Conservation (phyloP, 2,113 vertebrate species). For the Pavo muticus region DNA sequence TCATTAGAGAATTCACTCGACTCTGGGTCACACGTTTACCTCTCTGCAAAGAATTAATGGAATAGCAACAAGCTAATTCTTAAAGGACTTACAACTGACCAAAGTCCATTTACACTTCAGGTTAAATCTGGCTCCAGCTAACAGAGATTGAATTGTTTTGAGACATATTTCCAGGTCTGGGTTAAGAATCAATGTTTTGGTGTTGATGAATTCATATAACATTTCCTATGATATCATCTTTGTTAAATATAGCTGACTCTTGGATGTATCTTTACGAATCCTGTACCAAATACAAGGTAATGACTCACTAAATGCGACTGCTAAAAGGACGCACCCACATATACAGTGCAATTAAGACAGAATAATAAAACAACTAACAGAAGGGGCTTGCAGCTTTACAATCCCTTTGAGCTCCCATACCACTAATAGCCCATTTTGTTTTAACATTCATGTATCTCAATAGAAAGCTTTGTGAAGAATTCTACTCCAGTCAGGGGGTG, state of each 20-base stretch:
- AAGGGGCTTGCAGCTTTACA: background rate
- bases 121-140: background rate
- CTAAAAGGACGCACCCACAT: background rate
- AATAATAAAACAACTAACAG: slow-evolving; percentile 11
- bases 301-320: slow-evolving; percentile 13
- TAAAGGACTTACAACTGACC: background rate
- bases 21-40: background rate
- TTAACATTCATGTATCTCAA: background rate
- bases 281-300: background rate
- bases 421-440: background rate
- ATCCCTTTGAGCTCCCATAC: background rate
- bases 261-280: background rate
- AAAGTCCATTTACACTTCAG: background rate
- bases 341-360: background rate
- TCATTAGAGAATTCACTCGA: background rate
- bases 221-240: background rate
- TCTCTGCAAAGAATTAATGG: background rate
- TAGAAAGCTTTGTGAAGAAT: background rate
- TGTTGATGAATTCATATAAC: background rate
- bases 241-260: background rate
- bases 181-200: background rate
- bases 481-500: background rate
- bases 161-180: background rate
- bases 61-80: background rate
- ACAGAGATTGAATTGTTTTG: background rate